Conservation (phyloP, 2,113 vertebrate genomes). For the Tylochromis polylepis region DNA sequence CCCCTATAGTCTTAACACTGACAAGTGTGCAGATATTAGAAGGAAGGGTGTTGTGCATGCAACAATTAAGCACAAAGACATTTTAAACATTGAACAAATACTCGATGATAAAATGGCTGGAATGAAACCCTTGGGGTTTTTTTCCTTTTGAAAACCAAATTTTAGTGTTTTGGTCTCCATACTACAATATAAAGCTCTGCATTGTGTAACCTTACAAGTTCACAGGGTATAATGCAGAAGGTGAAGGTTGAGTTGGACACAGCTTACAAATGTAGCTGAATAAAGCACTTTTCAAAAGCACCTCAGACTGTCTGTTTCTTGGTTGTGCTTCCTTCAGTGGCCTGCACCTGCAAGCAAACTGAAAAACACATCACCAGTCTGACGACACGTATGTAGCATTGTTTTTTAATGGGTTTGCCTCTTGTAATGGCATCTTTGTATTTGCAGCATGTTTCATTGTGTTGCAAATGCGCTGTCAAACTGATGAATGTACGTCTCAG, state of each 20-base stretch:
- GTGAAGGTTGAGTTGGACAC: not conserved
- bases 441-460: not conserved
- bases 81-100: slow-evolving; percentile 12
- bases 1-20: slow-evolving; percentile 58
- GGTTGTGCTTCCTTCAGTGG: not conserved
- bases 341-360: not conserved
- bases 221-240: not conserved
- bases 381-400: not conserved
- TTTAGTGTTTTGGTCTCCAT: not conserved
- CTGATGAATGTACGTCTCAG: not conserved
- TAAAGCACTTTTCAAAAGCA: slow-evolving; percentile 3
- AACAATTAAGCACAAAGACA: slow-evolving; percentile 12
- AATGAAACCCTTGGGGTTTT: not conserved
- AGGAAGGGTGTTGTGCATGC: slow-evolving; percentile 8
- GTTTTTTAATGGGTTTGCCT: not conserved
- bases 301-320: not conserved
- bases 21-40: slow-evolving; percentile 38
- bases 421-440: not conserved
- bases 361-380: not conserved
- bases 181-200: not conserved
- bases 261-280: slow-evolving; percentile 1
- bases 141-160: not conserved
- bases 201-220: not conserved
- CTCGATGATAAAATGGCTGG: not conserved
- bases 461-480: not conserved